Base-by-base conservation (phyloP, 2,888 invertebrate species). In the Microdon myrmicae region DNA sequence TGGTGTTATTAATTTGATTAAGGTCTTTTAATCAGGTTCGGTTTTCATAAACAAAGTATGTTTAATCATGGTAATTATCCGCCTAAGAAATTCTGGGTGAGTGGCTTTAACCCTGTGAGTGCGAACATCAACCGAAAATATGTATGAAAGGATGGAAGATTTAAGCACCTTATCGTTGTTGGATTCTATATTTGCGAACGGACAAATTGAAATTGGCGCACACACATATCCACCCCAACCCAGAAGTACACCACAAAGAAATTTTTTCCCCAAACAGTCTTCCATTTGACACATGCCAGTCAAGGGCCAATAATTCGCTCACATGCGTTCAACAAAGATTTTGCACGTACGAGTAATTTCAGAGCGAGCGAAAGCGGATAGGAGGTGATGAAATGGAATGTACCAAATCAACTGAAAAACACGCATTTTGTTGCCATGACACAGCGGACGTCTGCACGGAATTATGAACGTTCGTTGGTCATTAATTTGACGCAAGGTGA, bases 1-100 rank as follows among this genome's bases (percentile, higher is more conserved):
- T n/a, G n/a, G n/a, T n/a, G n/a, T n/a, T 41, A 51, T 56, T 58
- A 58, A 64, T 58, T 58, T 64, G 51, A 64, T 58, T 61, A 45
- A 61, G 56, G 49, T 49, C 49, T 56, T 56, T 58, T 58, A 58
- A 64, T 64, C 58, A 64, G 43, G 51, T 64, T 43, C 32, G 28
- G 29, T 47, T 43, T 47, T 58, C 47, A 43, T 38, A 56, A 49
- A 51, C 61, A 53, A 22, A 53, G 29, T n/a, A n/a, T n/a, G n/a
- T n/a, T n/a, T n/a, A n/a, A n/a, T n/a, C n/a, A n/a, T n/a, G n/a
- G n/a, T n/a, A n/a, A n/a, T n/a, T n/a, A n/a, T n/a, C n/a, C n/a
- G n/a, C n/a, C n/a, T n/a, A n/a, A n/a, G n/a, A n/a, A n/a, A n/a
- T n/a, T n/a, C n/a, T n/a, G n/a, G n/a, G n/a, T n/a, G n/a, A n/a